phyloP scores from a whole-genome alignment of 2,888 invertebrate species.

The Dexiosoma caninum region DNA sequence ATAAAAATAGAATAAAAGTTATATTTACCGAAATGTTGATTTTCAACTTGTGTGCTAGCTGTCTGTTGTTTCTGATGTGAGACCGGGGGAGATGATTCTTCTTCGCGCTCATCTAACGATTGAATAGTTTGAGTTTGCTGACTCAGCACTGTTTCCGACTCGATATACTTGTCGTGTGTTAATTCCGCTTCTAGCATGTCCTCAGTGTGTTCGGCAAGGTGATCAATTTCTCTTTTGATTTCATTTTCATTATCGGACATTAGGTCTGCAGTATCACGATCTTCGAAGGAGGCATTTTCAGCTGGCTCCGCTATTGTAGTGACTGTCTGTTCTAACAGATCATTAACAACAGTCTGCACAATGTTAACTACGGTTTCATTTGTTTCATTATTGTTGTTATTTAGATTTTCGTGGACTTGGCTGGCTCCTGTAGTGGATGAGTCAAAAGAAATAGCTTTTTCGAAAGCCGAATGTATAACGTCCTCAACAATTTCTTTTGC shows the following conservation, averaged over 20 bases:
- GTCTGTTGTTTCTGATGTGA: conserved; percentile 82
- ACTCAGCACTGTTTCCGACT: conserved; percentile 41
- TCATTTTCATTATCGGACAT: neutral
- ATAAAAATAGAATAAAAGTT: neutral
- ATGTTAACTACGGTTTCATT: conserved; percentile 67
- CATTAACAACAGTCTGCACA: conserved; percentile 70
- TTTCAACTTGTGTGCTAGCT: conserved; percentile 90
- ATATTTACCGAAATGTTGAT: conserved; percentile 88
- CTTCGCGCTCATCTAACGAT: conserved; percentile 64
- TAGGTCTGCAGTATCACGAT: neutral
- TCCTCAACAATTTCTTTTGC: conserved; percentile 71
- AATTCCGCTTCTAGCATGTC: conserved; percentile 36
- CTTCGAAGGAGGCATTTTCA: conserved; percentile 77
- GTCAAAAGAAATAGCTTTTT: conserved; percentile 61
- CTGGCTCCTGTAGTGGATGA: neutral
- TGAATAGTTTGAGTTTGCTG: conserved; percentile 55
- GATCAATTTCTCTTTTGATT: neutral
- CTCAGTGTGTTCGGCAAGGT: conserved; percentile 19
- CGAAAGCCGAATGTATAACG: conserved; percentile 70
- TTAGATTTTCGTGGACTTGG: neutral
- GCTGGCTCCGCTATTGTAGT: conserved; percentile 76
- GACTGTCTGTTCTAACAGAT: conserved; percentile 69
- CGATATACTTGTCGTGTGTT: neutral
- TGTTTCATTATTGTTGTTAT: neutral
- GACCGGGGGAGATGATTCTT: conserved; percentile 56